A percentile compares a stretch with the other conserved stretches of the same genome.
phyloP scores from a whole-genome alignment of 2,888 invertebrate genomes.

The Ceraclea dissimilis region DNA sequence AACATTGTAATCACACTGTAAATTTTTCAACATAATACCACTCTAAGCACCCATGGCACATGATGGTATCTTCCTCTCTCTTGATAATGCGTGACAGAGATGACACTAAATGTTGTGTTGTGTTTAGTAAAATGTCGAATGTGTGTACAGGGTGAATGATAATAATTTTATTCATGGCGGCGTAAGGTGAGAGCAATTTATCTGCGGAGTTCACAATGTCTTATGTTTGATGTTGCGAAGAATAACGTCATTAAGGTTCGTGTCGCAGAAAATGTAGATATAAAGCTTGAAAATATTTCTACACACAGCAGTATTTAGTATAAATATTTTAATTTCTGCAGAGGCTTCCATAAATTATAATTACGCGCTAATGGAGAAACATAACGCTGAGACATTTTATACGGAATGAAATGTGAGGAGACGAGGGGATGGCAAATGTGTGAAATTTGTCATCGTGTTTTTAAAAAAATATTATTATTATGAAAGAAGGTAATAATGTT shows the following conservation, averaged over 20 bases:
- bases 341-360: not conserved
- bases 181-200: constrained; percentile 8
- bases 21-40: constrained; percentile 2
- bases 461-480: too few relatives aligned
- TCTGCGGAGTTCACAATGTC: constrained; percentile 7
- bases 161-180: not conserved
- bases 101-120: too few relatives aligned
- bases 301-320: too few relatives aligned
- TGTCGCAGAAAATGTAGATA: not conserved
- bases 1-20: not conserved
- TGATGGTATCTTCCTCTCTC: not conserved
- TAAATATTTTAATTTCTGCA: not conserved
- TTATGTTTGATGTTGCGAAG: constrained; percentile 9
- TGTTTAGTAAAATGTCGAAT: not conserved
- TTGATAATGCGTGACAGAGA: not conserved
- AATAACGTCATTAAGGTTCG: constrained; percentile 11
- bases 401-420: too few relatives aligned
- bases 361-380: not conserved
- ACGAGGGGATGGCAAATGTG: too few relatives aligned
- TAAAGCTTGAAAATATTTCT: not conserved
- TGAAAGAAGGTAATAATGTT: too few relatives aligned
- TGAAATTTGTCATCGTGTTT: too few relatives aligned
- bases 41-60: not conserved
- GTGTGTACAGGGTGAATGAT: not conserved
- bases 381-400: too few relatives aligned